A percentile compares a stretch with the other conserved stretches of the same genome.
These are phyloP conservation scores for Nycteola revayana DNA, from an alignment of 2,888 invertebrate genomes.

Conservation along the genomic window DNA sequence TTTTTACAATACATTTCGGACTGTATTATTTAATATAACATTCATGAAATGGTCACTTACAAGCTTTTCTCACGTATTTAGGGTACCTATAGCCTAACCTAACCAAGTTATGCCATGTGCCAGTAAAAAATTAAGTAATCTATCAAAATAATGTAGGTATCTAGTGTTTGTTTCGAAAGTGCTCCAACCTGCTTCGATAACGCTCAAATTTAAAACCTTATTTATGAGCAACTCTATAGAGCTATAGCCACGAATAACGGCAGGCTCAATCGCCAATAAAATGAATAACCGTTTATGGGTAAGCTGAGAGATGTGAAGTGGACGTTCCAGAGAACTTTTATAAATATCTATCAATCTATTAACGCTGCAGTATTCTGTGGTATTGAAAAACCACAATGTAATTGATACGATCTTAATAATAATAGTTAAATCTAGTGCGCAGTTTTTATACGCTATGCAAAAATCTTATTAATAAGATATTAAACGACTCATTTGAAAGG, in stretches of 20 bases:
- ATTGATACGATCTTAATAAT: conserved; percentile 13
- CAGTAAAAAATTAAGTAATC: too few species aligned
- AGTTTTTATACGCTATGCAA: conserved; percentile 22
- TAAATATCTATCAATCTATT: conserved; percentile 24
- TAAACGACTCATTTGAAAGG: conserved; percentile 32
- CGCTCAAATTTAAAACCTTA: too few species aligned
- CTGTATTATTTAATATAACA: too few species aligned
- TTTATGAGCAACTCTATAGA: conserved; percentile 22
- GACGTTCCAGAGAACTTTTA: conserved; percentile 33
- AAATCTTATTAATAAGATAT: conserved; percentile 28
- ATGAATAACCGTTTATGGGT: conserved; percentile 41
- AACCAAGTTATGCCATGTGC: too few species aligned
- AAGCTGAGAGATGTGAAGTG: conserved; percentile 27
- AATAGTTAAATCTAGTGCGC: conserved; percentile 12
- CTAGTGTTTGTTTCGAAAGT: too few species aligned
- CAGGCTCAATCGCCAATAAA: conserved; percentile 43
- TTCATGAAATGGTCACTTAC: too few species aligned
- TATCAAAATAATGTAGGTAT: too few species aligned
- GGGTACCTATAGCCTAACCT: too few species aligned
- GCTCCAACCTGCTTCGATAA: too few species aligned
- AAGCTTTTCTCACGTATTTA: too few species aligned
- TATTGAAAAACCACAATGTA: conserved; percentile 26
- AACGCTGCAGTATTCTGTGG: conserved; percentile 21
- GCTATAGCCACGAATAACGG: conserved; percentile 40
- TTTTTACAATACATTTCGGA: too few species aligned